These are phyloP conservation scores for Caradrina clavipalpis DNA, from an alignment of 2,888 invertebrate genomes.

Conservation along the genomic window DNA sequence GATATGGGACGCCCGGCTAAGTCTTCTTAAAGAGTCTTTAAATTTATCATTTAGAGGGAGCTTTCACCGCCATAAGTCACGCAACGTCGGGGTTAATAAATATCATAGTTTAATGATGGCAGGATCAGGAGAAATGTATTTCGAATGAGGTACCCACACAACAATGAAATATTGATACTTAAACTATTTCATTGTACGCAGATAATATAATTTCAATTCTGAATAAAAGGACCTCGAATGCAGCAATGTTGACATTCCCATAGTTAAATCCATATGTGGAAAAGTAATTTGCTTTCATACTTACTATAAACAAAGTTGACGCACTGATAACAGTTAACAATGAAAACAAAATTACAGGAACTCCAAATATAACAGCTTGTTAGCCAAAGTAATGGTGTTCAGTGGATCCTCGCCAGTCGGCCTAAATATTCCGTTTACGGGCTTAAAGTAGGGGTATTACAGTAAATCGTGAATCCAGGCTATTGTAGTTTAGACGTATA, in stretches of 20 bases:
- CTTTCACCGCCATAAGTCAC: slow-evolving; percentile 85
- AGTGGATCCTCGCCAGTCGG: slow-evolving; percentile 57
- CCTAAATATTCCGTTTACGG: slow-evolving; percentile 67
- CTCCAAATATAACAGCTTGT: slow-evolving; percentile 60
- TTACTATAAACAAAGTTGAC: slow-evolving; percentile 38
- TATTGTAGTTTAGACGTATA: slow-evolving; percentile 82
- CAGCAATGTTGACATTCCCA: slow-evolving; percentile 14
- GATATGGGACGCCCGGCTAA: slow-evolving; percentile 66
- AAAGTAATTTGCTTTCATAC: slow-evolving; percentile 19
- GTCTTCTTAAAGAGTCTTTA: slow-evolving; percentile 79
- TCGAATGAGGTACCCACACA: slow-evolving; percentile 23
- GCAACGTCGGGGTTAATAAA: slow-evolving; percentile 73
- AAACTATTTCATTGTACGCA: slow-evolving; percentile 22
- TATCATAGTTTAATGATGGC: slow-evolving; percentile 68
- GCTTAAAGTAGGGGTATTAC: slow-evolving; percentile 80
- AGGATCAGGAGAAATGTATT: slow-evolving; percentile 64
- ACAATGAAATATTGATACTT: slow-evolving; percentile 37
- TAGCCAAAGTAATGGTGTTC: slow-evolving; percentile 58
- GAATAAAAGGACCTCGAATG: background rate
- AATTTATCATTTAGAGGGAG: slow-evolving; percentile 79
- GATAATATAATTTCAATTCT: background rate
- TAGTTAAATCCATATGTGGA: slow-evolving; percentile 30
- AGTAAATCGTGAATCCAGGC: slow-evolving; percentile 79
- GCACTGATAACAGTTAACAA: slow-evolving; percentile 47
- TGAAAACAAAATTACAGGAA: slow-evolving; percentile 52